Percentiles rank a stretch among this genome's conserved stretches.
Conservation (phyloP, 2,888 invertebrate genomes). For the Hydropsyche betteni region DNA sequence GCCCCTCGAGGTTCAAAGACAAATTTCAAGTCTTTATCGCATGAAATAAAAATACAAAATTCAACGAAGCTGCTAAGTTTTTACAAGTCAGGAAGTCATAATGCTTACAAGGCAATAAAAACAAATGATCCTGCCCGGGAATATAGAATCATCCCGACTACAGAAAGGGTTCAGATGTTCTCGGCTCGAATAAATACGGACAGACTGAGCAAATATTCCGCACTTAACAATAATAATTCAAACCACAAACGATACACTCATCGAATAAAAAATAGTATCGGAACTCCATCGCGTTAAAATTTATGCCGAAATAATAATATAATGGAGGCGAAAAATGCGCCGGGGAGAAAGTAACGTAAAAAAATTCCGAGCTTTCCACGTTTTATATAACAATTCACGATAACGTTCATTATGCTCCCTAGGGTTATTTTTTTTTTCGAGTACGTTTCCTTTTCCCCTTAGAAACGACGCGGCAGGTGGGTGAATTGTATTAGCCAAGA, state of each 20-base stretch:
- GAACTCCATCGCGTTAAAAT: too few relatives aligned
- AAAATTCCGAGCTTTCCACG: too few relatives aligned
- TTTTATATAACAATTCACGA: not conserved
- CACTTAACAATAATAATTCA: too few relatives aligned
- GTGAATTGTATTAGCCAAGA: slow-evolving; percentile 14
- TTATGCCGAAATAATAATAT: too few relatives aligned
- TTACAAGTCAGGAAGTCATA: slow-evolving; percentile 25
- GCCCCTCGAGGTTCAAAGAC: too few relatives aligned
- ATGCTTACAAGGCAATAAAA: slow-evolving; percentile 27
- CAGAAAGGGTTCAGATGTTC: slow-evolving; percentile 9
- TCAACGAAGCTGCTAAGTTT: slow-evolving; percentile 8
- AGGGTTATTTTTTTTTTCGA: not conserved
- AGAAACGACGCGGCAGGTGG: slow-evolving; percentile 4
- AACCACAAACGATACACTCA: too few relatives aligned
- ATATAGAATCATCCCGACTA: not conserved
- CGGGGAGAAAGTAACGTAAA: too few relatives aligned
- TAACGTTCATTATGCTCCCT: slow-evolving; percentile 3
- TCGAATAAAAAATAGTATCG: too few relatives aligned
- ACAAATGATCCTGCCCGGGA: slow-evolving; percentile 17
- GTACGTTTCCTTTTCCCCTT: slow-evolving; percentile 8
- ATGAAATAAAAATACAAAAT: not conserved
- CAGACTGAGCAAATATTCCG: too few relatives aligned
- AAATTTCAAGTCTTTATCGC: too few relatives aligned
- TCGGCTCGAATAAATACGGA: too few relatives aligned
- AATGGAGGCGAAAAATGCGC: too few relatives aligned